Evolutionary conservation across 2,797 vertebrate genomes (phyloP).

Genomic region (Esox lucius): DNA sequence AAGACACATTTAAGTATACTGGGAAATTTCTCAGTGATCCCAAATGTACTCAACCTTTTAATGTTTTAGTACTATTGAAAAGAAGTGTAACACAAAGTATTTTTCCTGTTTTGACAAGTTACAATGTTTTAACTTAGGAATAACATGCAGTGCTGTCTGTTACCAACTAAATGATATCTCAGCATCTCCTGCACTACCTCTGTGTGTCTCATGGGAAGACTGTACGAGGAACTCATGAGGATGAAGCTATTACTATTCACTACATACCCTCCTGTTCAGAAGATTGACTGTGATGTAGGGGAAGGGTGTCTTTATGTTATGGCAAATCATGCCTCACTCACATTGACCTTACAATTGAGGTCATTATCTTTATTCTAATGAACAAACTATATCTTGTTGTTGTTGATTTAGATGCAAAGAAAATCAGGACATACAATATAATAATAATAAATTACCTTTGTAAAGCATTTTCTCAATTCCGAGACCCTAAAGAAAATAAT

Average conservation of each 20-base stretch:
- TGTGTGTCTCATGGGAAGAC: neutral
- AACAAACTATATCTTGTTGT: neutral
- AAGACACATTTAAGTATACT: conserved; percentile 23
- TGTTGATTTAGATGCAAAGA: neutral
- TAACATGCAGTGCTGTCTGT: neutral
- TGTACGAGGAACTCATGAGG: neutral
- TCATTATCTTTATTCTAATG: neutral
- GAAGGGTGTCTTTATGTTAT: neutral
- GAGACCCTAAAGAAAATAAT: too few species aligned
- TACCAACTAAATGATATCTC: neutral
- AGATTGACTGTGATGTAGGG: neutral
- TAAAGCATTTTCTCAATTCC: too few species aligned
- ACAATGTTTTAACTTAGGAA: neutral
- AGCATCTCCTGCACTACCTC: neutral
- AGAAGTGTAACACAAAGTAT: neutral
- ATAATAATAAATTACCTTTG: too few species aligned
- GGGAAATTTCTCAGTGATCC: conserved; percentile 22
- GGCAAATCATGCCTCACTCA: neutral
- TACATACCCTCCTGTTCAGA: neutral
- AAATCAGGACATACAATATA: neutral
- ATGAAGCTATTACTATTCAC: neutral
- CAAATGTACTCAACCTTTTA: neutral
- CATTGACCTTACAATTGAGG: neutral
- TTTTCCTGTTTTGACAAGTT: neutral
- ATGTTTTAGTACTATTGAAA: neutral